Evolutionary conservation across 2,113 vertebrate species (phyloP), one percentile per base, ranked within the genome.

Genomic region (Neodon shergylaensis): DNA sequence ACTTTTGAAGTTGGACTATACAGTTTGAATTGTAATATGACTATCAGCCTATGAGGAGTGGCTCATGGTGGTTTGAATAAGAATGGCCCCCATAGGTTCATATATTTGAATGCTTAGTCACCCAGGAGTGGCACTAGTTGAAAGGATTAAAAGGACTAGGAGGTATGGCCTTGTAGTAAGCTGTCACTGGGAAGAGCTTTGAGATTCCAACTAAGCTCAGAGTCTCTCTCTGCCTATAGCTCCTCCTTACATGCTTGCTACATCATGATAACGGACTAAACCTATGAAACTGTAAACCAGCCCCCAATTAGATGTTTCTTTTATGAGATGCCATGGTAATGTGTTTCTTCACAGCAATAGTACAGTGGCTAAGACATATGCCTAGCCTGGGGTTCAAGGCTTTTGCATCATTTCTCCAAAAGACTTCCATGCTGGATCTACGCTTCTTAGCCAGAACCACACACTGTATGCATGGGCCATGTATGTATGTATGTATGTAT

Each of bases 351-450:
- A 39, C 79, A 82, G 54, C 52, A 28, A 39, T 24, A 58, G 22
- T 14, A 39, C 10, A 13, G 49, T 22, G 54, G 54, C 78, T 58
- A 39, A 26, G 52, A 82, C 36, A 61, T 26, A 39, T 0, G 0
- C 33, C 58, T 47, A 42, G 1, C 89, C 3, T 7, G 42, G 52
- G 58, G 12, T 28, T 82, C 36, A 39, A 39, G 21, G 79, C 17
- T n/a, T 49, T 58, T 58, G 17, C 54, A 58, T 58, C 24, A 9
- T 47, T 63, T 16, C 26, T 36, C 22, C 42, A 28, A 39, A 39
- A n/a, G 65, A 3, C 19, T 36, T n/a, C 21, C 2, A 24, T 31
- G 22, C 58, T 58, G 1, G 0, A 26, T 4, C 31, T 13, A 9
- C 52, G 16, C 58, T 72, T 74, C 13, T 33, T 24, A 58, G 26